Base-by-base conservation (phyloP, 2,113 vertebrate species). In the Theristicus caerulescens region DNA sequence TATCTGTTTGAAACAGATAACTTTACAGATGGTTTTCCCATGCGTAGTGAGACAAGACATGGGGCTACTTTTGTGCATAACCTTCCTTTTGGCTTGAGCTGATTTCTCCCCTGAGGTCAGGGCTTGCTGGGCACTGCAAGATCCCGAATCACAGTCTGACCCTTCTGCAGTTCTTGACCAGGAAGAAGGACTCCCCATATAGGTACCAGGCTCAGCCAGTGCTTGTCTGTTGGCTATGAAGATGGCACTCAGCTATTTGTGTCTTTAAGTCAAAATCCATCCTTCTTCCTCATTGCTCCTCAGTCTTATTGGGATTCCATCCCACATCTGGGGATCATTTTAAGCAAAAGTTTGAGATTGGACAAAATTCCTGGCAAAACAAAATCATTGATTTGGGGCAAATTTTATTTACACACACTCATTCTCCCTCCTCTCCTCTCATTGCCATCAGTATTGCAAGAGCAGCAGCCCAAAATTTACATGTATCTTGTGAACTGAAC, bases 251-350 rank as follows among this genome's bases (percentile, higher is more conserved):
- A 18, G 10, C 5, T 57, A 11, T 25, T 65, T 47, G 29, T 44
- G 5, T 47, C 61, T 62, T 44, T 19, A 74, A 47, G 51, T 46
- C 26, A 88, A 58, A 64, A 52, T 57, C 8, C 17, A 29, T 29
- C 11, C 9, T 70, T 52, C 4, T 4, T 74, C 25, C 34, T 62
- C 17, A 25, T 34, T 51, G 11, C 7, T 49, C 21, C 36, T 66
- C 46, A 54, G 18, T 59, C 32, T 49, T 49, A 19, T 7, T 49
- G 21, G 18, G 29, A 69, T 80, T 88, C 38, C 19, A 64, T 21
- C 19, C 19, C 18, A 20, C 17, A 31, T 22, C 8, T 2, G 2
- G 13, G 17, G 21, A 38, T 17, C 0, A 1, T 61, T 72, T 85
- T 49, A 65, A 86, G n/a, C 3, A 78, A 59, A 49, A 51, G 7